Evolutionary conservation across 2,888 invertebrate species (phyloP).

Genomic region (Aporophyla nigra): DNA sequence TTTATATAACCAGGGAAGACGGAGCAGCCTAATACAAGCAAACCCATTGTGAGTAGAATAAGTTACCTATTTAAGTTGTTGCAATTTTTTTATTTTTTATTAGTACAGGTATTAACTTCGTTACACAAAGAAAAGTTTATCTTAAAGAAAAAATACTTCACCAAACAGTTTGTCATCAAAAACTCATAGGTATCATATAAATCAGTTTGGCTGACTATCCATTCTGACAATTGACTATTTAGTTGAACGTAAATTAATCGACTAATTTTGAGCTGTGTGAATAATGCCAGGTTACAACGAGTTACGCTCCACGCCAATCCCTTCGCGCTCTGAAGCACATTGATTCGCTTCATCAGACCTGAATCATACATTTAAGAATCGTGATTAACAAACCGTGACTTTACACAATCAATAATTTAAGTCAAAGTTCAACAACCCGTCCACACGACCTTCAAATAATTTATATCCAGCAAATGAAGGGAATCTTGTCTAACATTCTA

Average conservation of each 20-base stretch:
- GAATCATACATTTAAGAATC: conserved; percentile 31
- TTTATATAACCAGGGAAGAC: no score
- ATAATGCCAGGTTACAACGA: background rate
- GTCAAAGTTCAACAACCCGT: conserved; percentile 22
- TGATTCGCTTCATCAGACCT: conserved; percentile 26
- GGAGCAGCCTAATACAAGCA: no score
- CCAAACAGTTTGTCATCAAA: background rate
- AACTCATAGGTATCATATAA: background rate
- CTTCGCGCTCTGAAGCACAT: conserved; percentile 30
- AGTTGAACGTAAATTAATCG: conserved; percentile 7
- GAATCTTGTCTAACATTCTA: conserved; percentile 50
- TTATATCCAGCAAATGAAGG: conserved; percentile 44
- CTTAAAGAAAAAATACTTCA: background rate
- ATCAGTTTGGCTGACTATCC: background rate
- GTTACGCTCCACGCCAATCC: conserved; percentile 13
- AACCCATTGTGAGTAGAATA: no score
- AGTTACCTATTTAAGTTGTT: no score
- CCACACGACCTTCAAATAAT: conserved; percentile 31
- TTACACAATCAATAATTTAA: conserved; percentile 26
- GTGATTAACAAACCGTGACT: conserved; percentile 26
- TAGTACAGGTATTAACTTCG: background rate
- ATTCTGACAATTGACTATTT: background rate
- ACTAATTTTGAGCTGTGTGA: background rate
- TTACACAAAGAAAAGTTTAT: background rate
- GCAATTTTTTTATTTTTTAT: no score